These are phyloP conservation scores for Borostomias antarcticus DNA, from an alignment of 2,797 vertebrate species.

Conservation along the genomic window DNA sequence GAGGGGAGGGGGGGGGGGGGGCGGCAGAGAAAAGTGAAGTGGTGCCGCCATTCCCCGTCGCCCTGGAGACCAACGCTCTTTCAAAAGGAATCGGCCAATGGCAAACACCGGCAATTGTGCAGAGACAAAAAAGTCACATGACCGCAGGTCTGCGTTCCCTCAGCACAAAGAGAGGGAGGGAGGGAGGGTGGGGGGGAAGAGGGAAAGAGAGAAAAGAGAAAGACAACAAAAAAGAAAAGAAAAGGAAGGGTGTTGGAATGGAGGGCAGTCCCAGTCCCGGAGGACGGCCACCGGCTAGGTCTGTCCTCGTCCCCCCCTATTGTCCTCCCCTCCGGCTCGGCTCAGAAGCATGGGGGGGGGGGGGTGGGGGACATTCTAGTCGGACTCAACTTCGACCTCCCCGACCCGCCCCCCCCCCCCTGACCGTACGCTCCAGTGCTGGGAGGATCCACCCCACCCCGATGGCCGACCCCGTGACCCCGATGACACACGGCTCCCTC, in stretches of 20 bases:
- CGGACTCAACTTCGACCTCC: slow-evolving; percentile 19
- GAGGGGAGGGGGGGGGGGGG: slow-evolving; percentile 37
- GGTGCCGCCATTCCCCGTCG: slow-evolving; percentile 78
- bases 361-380: background rate
- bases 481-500: slow-evolving; percentile 26
- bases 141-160: slow-evolving; percentile 68
- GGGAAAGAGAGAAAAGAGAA: slow-evolving; percentile 17
- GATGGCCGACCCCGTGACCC: slow-evolving; percentile 17
- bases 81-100: slow-evolving; percentile 80
- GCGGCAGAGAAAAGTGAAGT: slow-evolving; percentile 71
- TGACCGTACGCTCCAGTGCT: slow-evolving; percentile 11
- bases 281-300: no score
- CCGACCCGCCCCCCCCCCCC: background rate
- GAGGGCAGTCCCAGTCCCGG: slow-evolving; percentile 26
- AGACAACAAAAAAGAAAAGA: background rate
- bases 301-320: slow-evolving; percentile 16
- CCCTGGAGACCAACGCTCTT: slow-evolving; percentile 82
- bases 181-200: slow-evolving; percentile 21
- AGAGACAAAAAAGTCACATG: slow-evolving; percentile 80
- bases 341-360: background rate
- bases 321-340: slow-evolving; percentile 7
- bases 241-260: background rate
- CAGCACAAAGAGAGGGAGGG: slow-evolving; percentile 33
- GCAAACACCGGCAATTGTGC: slow-evolving; percentile 77
- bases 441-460: slow-evolving; percentile 33